Conservation (phyloP, 53 echinoderm and acorn worm species). For the Stichopus horrens region DNA sequence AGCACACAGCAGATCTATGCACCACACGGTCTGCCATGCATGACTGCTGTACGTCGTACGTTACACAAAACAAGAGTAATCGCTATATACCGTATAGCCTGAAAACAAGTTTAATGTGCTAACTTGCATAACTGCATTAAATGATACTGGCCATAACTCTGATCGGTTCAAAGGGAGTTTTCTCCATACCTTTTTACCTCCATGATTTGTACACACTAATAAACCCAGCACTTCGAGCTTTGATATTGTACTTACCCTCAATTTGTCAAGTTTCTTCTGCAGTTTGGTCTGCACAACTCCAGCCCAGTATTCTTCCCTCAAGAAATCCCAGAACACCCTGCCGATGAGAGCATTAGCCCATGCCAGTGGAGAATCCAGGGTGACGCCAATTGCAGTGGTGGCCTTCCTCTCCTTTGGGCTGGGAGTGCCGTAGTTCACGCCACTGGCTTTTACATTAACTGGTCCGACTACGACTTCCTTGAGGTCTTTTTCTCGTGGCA, state of each 20-base stretch:
- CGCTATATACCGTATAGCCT: too few relatives aligned
- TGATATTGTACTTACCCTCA: conserved; percentile 55
- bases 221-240: too few relatives aligned
- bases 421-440: conserved; percentile 85
- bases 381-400: conserved; percentile 21
- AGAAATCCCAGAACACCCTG: conserved; percentile 92
- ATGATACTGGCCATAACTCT: too few relatives aligned
- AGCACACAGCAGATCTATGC: too few relatives aligned
- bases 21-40: too few relatives aligned
- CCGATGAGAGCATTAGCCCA: conserved; percentile 90
- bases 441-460: conserved; percentile 80
- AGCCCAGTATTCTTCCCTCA: conserved; percentile 84
- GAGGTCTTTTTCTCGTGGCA: conserved; percentile 90
- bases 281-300: conserved; percentile 73
- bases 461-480: conserved; percentile 54
- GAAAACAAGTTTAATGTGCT: too few relatives aligned
- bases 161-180: too few relatives aligned
- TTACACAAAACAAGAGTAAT: too few relatives aligned
- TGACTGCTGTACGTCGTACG: too few relatives aligned
- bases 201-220: too few relatives aligned
- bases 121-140: too few relatives aligned
- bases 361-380: conserved; percentile 68
- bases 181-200: too few relatives aligned
- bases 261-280: conserved; percentile 89
- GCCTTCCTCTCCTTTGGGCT: conserved; percentile 43